A percentile compares a stretch with the other conserved stretches of the same genome.
phyloP scores from a whole-genome alignment of 2,888 invertebrate species.

The Xylophagus ater region DNA sequence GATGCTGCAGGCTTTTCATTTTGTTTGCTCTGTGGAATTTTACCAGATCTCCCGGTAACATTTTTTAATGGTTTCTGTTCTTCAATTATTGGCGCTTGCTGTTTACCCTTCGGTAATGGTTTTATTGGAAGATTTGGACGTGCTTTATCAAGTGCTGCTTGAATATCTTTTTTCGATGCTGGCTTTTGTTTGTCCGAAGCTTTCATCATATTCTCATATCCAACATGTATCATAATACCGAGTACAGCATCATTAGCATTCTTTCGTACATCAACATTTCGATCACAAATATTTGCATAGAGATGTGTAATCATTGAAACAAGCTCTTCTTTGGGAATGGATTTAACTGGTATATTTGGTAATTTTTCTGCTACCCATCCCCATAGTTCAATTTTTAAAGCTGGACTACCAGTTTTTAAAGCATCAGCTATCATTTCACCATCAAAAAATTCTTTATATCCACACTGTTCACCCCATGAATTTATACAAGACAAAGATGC shows the following conservation, averaged over 20 bases:
- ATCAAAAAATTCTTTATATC: slow-evolving; percentile 71
- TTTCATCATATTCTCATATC: slow-evolving; percentile 46
- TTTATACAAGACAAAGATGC: slow-evolving; percentile 76
- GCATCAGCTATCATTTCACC: slow-evolving; percentile 84
- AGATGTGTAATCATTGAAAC: slow-evolving; percentile 62
- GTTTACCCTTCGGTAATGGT: slow-evolving; percentile 53
- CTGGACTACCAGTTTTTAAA: slow-evolving; percentile 73
- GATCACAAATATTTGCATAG: slow-evolving; percentile 77
- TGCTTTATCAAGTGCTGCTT: slow-evolving; percentile 72
- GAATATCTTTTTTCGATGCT: slow-evolving; percentile 63
- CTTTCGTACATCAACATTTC: slow-evolving; percentile 83
- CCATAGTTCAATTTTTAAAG: slow-evolving; percentile 69
- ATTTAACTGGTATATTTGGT: slow-evolving; percentile 56
- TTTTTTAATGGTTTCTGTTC: slow-evolving; percentile 50
- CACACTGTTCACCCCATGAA: slow-evolving; percentile 72
- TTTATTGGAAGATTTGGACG: slow-evolving; percentile 74
- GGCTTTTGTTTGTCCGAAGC: slow-evolving; percentile 46
- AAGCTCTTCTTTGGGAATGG: slow-evolving; percentile 73
- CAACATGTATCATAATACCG: slow-evolving; percentile 86
- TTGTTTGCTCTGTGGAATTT: slow-evolving; percentile 22
- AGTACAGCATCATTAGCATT: slow-evolving; percentile 80
- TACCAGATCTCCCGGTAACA: slow-evolving; percentile 35
- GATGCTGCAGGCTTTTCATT: slow-evolving; percentile 36
- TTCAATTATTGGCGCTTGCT: slow-evolving; percentile 42
- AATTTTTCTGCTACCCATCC: slow-evolving; percentile 76